Evolutionary conservation across 2,113 vertebrate species (phyloP), one percentile per base, ranked within the genome.

Genomic region (Cariama cristata): DNA sequence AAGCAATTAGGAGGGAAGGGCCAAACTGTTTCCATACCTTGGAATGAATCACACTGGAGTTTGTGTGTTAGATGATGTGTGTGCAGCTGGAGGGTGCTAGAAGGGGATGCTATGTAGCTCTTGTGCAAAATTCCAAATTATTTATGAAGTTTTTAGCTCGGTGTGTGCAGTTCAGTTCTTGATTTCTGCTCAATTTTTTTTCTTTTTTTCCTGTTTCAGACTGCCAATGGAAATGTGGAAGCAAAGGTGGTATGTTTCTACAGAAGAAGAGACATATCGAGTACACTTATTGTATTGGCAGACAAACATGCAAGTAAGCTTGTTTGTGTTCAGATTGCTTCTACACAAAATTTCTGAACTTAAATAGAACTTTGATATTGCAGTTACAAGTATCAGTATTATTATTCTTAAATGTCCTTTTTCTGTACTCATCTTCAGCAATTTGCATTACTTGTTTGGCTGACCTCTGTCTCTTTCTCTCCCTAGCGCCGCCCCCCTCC

Each of bases 171-270:
- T 77, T 81, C n/a, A 35, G 30, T 56, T 60, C 64, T 53, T 66
- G 42, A 30, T 49, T 28, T 44, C 18, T 42, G 22, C 32, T 92
- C 8, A 69, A 4, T 4, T 35, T 28, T 71, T 45, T 63, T 44
- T 52, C 30, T 91, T 97, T 93, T 97, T 97, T 63, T 96, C 91
- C 91, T 89, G 17, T 99, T 98, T 96, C 98, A 99, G 99, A 99
- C 99, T 72, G 99, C 99, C 96, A 99, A 99, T 97, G 99, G 99
- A 86, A 99, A 99, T 26, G 99, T 99, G 98, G 99, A 99, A 97
- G 99, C 99, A 82, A 99, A 99, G 98, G 99, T 99, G 98, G 99
- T 99, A 77, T 99, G 99, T 96, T 99, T 99, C 98, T 99, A 99
- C 98, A 98, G 99, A 66, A 98, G 99, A 95, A 98, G 99, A 85